Evolutionary conservation across 2,888 invertebrate genomes (phyloP), one percentile per base, ranked within the genome.

Genomic region (Tachystola acroxantha): DNA sequence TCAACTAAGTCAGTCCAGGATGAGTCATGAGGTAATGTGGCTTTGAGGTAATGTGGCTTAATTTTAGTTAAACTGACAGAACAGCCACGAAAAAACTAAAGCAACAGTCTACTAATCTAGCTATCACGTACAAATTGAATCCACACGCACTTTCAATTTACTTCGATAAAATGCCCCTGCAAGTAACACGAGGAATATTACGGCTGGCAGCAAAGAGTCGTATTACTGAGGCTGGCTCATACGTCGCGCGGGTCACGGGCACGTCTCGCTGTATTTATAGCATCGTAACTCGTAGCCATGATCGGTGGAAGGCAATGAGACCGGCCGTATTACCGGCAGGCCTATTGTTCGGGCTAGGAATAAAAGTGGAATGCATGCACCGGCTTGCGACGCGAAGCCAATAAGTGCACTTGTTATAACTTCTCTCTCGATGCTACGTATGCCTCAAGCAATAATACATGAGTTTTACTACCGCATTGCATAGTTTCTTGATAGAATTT

Each of bases 211-310:
- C 37, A 16, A 24, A n/a, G 37, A 12, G 19, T 38, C 37, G 24
- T 34, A 38, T 38, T 34, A 34, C 37, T 34, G 16, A 7, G 10
- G 28, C 26, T 30, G 11, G 16, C 28, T 10, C 34, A 34, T 26
- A 12, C 28, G 34, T 11, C 28, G 69, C 62, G 40, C 67, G 57
- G 79, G 76, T 78, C 81, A 76, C 64, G 76, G 78, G 78, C 82
- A 77, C 78, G 78, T 78, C 73, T 65, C 63, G 66, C 57, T 50
- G 66, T 81, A 84, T 81, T 85, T 80, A 85, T 84, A 74, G 80
- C 75, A 53, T 77, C 81, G 70, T 82, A 79, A 84, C 81, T 81
- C 67, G 74, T 69, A 69, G 64, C 71, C 66, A 66, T 71, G 75
- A 81, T 79, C 68, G 77, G 68, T 67, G 60, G 74, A 60, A 63